Evolutionary conservation across 2,888 invertebrate species (phyloP).

Genomic region (Formica aserva): DNA sequence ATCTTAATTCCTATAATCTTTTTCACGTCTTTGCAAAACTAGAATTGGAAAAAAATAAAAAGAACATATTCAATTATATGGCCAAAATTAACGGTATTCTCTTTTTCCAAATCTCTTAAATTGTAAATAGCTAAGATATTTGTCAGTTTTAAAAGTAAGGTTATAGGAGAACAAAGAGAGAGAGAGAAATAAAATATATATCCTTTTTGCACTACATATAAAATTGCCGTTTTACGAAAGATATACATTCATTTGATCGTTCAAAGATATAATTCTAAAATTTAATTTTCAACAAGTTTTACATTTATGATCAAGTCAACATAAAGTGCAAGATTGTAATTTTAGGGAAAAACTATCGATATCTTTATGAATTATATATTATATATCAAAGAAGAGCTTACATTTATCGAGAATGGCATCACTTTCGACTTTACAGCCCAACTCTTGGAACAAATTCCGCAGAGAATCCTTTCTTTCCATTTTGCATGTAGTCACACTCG

Average conservation of each 20-base stretch:
- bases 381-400: slow-evolving; percentile 71
- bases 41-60: neutral
- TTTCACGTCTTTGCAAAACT: neutral
- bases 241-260: neutral
- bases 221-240: neutral
- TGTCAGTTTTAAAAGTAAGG: slow-evolving; percentile 17
- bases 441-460: slow-evolving; percentile 74
- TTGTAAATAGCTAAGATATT: neutral
- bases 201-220: neutral
- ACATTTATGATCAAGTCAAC: neutral
- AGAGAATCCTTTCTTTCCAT: slow-evolving; percentile 80
- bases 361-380: neutral
- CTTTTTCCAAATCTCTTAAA: neutral
- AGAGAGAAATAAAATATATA: neutral
- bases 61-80: neutral
- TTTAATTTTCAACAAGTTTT: neutral
- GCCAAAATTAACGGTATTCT: neutral
- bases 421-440: slow-evolving; percentile 75
- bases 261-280: neutral
- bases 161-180: neutral
- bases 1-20: neutral
- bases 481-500: slow-evolving; percentile 52
- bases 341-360: neutral
- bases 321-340: neutral
- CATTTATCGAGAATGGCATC: slow-evolving; percentile 78